These are phyloP conservation scores for Zele albiditarsus DNA, from an alignment of 2,888 invertebrate genomes.

Conservation along the genomic window DNA sequence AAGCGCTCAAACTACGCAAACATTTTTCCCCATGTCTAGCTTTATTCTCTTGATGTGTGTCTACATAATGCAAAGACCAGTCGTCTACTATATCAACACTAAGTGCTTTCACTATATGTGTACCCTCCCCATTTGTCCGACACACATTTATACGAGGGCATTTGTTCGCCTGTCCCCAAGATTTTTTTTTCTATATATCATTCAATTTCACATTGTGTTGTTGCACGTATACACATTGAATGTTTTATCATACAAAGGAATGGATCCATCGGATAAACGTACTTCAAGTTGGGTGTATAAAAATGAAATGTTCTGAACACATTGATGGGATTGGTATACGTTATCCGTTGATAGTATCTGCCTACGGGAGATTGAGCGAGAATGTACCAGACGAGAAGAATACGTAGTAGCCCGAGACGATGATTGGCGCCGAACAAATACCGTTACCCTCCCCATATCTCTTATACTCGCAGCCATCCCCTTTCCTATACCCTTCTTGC, in stretches of 20 bases:
- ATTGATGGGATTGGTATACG: not conserved
- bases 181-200: not conserved
- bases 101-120: not conserved
- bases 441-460: conserved; percentile 7
- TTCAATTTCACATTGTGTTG: not conserved
- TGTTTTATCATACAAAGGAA: not conserved
- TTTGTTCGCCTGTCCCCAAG: not conserved
- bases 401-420: conserved; percentile 42
- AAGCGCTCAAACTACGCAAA: not conserved
- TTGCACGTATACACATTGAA: not conserved
- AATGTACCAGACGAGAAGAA: conserved; percentile 13
- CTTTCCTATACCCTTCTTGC: not conserved
- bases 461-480: not conserved
- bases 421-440: conserved; percentile 55
- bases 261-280: conserved; percentile 5
- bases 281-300: not conserved
- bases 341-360: not conserved
- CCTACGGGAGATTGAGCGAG: too few species aligned
- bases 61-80: conserved; percentile 4
- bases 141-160: not conserved
- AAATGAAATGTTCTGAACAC: conserved; percentile 8
- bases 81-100: not conserved
- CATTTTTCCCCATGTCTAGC: not conserved
- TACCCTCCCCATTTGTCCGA: not conserved
- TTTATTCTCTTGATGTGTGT: not conserved